These are phyloP conservation scores for Nicator chloris DNA, from an alignment of 2,113 vertebrate species.

Conservation along the genomic window DNA sequence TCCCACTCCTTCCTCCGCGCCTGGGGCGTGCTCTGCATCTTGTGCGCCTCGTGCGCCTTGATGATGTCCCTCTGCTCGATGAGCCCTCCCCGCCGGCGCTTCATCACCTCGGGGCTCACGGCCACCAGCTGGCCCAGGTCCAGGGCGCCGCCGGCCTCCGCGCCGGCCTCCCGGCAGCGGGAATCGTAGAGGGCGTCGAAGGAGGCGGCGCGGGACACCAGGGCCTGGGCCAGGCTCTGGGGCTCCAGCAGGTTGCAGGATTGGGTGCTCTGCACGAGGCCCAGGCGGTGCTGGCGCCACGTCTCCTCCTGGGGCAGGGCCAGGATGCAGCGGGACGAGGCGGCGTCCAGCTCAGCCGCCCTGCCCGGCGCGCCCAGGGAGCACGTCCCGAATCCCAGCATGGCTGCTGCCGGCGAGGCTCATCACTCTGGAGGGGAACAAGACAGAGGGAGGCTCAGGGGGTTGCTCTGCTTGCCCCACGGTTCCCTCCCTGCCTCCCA, in stretches of 20 bases:
- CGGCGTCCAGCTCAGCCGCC: constrained; percentile 53
- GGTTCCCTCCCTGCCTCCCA: not conserved
- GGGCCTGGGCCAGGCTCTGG: constrained; percentile 71
- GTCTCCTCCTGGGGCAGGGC: constrained; percentile 79
- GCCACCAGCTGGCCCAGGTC: constrained; percentile 73
- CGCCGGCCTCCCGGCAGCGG: constrained; percentile 67
- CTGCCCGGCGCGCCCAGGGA: constrained; percentile 67
- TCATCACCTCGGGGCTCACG: constrained; percentile 88
- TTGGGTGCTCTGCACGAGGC: constrained; percentile 70
- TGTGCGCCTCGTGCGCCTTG: constrained; percentile 94
- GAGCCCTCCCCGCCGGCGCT: constrained; percentile 88
- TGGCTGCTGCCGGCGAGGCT: constrained; percentile 73
- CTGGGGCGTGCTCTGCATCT: constrained; percentile 97
- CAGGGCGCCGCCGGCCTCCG: constrained; percentile 28
- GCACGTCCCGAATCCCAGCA: constrained; percentile 85
- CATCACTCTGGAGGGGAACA: constrained; percentile 81
- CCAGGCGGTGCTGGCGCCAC: constrained; percentile 82
- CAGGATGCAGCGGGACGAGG: constrained; percentile 70
- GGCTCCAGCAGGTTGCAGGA: constrained; percentile 79
- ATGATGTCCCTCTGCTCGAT: constrained; percentile 96
- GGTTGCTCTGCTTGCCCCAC: fast-evolving
- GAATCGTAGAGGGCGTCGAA: constrained; percentile 77
- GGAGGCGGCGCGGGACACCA: constrained; percentile 76
- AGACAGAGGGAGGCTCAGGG: not conserved
- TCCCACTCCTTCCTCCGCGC: constrained; percentile 97